Evolutionary conservation across 2,888 invertebrate genomes (phyloP).

Genomic region (Thelaira solivaga): DNA sequence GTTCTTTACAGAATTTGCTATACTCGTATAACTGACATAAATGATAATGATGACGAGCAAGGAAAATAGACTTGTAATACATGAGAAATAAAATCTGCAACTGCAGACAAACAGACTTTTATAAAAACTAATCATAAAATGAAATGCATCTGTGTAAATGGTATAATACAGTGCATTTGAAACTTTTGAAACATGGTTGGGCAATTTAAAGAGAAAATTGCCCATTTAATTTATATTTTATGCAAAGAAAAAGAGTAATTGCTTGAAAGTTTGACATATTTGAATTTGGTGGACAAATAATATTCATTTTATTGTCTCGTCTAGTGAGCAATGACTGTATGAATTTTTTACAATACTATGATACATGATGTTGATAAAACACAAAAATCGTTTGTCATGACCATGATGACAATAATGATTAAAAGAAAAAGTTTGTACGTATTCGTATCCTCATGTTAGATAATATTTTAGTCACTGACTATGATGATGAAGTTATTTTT

Average conservation of each 20-base stretch:
- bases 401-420: slow-evolving; percentile 34
- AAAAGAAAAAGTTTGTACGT: not conserved
- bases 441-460: no score
- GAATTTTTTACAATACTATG: slow-evolving; percentile 12
- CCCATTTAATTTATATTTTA: not conserved
- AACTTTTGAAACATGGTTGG: not conserved
- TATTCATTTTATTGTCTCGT: not conserved
- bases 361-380: slow-evolving; percentile 29
- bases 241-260: slow-evolving; percentile 2
- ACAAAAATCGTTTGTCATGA: slow-evolving; percentile 25
- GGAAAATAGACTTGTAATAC: slow-evolving; percentile 42
- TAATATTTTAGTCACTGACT: not conserved
- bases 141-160: not conserved
- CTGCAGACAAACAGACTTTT: slow-evolving; percentile 27
- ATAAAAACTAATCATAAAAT: slow-evolving; percentile 42
- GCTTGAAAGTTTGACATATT: slow-evolving; percentile 7
- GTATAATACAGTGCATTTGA: not conserved
- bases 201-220: not conserved
- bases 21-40: slow-evolving; percentile 29
- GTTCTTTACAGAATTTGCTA: slow-evolving; percentile 33
- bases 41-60: slow-evolving; percentile 43
- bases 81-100: slow-evolving; percentile 10
- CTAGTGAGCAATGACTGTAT: slow-evolving; percentile 11
- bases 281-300: not conserved
- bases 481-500: slow-evolving; percentile 33